Evolutionary conservation across 2,888 invertebrate genomes (phyloP).

Genomic region (Abrostola triplasia): DNA sequence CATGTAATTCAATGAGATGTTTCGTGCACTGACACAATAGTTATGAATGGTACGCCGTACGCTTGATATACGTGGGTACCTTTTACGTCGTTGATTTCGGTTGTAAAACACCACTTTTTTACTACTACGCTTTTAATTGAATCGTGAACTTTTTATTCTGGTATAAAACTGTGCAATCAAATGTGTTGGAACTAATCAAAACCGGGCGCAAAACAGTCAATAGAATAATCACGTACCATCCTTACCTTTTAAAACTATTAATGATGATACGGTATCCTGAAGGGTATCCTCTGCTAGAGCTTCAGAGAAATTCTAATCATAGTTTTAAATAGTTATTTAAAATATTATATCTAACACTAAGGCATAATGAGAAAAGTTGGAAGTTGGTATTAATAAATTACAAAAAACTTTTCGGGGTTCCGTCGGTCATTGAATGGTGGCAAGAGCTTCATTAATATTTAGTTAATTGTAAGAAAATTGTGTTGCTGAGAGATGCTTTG

Average conservation of each 20-base stretch:
- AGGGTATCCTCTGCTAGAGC: conserved; percentile 5
- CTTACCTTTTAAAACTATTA: too few species aligned
- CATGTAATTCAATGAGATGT: conserved; percentile 32
- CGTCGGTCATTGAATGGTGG: conserved; percentile 21
- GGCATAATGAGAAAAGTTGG: conserved; percentile 72
- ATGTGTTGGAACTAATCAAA: conserved; percentile 21
- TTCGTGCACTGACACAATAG: conserved; percentile 21
- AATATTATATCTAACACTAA: conserved; percentile 63
- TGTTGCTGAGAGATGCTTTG: too few species aligned
- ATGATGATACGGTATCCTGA: neutral
- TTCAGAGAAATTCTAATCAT: conserved; percentile 25
- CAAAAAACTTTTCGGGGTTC: conserved; percentile 65
- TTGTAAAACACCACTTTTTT: conserved; percentile 36
- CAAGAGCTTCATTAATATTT: conserved; percentile 16
- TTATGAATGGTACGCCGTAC: conserved; percentile 19
- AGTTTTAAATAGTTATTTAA: conserved; percentile 47
- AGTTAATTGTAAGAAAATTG: too few species aligned
- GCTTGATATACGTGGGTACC: conserved; percentile 20
- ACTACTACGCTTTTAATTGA: conserved; percentile 27
- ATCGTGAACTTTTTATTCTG: conserved; percentile 35
- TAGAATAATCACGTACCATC: too few species aligned
- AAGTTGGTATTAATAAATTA: conserved; percentile 65
- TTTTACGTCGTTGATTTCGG: conserved; percentile 13
- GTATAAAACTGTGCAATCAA: conserved; percentile 39
- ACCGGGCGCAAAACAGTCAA: conserved; percentile 1